A percentile compares a stretch with the other conserved stretches of the same genome.
These are phyloP conservation scores for Gastrophryne carolinensis DNA, from an alignment of 2,797 vertebrate genomes.

Conservation along the genomic window DNA sequence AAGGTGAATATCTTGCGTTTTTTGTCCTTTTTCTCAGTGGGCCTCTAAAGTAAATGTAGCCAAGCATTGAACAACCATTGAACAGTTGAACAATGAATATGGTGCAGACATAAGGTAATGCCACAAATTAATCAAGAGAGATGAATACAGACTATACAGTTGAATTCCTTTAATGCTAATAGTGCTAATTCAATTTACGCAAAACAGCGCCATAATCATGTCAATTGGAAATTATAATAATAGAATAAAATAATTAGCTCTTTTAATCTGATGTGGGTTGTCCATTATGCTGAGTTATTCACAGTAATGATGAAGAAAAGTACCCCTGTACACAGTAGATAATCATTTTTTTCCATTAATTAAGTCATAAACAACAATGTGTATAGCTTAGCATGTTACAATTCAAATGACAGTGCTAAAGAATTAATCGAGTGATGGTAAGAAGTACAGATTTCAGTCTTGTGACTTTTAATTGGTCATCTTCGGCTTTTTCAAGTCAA, in stretches of 20 bases:
- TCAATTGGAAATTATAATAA: conserved; percentile 50
- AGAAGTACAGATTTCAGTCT: conserved; percentile 12
- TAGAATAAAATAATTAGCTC: conserved; percentile 36
- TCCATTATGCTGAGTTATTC: conserved; percentile 47
- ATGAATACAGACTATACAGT: conserved; percentile 5
- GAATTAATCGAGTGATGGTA: conserved; percentile 23
- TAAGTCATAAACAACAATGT: conserved; percentile 5
- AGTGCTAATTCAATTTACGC: conserved; percentile 5
- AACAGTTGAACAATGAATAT: too few species aligned
- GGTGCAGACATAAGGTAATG: too few species aligned
- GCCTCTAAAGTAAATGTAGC: too few species aligned
- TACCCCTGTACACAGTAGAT: neutral
- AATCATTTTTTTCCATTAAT: conserved; percentile 23
- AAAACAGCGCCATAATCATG: conserved; percentile 25
- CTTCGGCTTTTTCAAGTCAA: conserved; percentile 8
- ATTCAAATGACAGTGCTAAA: conserved; percentile 10
- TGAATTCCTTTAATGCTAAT: neutral
- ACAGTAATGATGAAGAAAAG: conserved; percentile 54
- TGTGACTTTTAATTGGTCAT: conserved; percentile 22
- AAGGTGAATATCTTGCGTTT: too few species aligned
- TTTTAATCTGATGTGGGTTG: conserved; percentile 34
- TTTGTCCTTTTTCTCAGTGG: too few species aligned
- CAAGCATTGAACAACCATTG: too few species aligned
- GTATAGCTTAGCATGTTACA: conserved; percentile 2
- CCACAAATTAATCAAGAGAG: neutral